Base-by-base conservation (phyloP, 2,113 vertebrate species). In the Glaucomys volans region DNA sequence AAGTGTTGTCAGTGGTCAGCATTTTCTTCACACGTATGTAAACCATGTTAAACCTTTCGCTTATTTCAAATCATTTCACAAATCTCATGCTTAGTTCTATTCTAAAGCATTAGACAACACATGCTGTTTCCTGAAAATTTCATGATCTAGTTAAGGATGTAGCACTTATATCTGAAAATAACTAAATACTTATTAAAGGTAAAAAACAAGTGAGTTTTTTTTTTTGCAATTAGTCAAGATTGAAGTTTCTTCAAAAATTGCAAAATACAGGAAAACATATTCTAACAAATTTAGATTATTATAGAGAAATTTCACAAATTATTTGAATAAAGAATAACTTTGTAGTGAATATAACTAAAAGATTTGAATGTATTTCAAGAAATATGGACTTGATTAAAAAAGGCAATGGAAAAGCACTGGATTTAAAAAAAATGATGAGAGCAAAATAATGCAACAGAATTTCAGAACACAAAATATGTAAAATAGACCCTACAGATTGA, bases 121-220 rank as follows among this genome's bases (percentile, higher is more conserved):
- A 57, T 54, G 16, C 26, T 52, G 72, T 66, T 95, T 42, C 26
- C 64, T 40, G 28, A 95, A 16, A 62, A 76, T 64, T 86, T 67
- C 14, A 32, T 82, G 52, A 62, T 59, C 40, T 87, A 0, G 8
- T 44, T 82, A 69, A 67, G 32, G 22, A 42, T 59, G 47, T 35
- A n/a, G 6, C 20, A 69, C 17, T 26, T 94, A 59, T 52, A 26
- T 84, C 24, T 76, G n/a, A 81, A 86, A 83, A 81, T 66, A 87
- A 87, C 50, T 93, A 88, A 5, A n/a, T 84, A 67, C 79, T 80
- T 94, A n/a, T 89, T 72, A 66, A 64, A 77, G 17, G 9, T 80
- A 85, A 95, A 80, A 52, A 20, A 17, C 64, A 40, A 86, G 6
- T 83, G n/a, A 87, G n/a, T 82, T 0, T 50, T 52, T 0, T 50